Evolutionary conservation across 2,888 invertebrate genomes (phyloP).

Genomic region (Saturnia japonica): DNA sequence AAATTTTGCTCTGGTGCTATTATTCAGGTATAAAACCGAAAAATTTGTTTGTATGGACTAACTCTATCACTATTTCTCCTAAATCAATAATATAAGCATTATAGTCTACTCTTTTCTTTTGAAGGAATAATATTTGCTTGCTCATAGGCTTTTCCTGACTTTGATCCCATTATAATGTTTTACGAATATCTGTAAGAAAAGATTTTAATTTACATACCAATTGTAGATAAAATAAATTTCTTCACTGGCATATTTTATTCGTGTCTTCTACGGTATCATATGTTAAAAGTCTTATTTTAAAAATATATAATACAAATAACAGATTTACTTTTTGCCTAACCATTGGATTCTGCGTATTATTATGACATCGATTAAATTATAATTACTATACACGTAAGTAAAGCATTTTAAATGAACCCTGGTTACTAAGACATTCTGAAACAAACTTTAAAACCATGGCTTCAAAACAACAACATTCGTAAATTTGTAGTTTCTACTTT

Average conservation of each 20-base stretch:
- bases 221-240: conserved; percentile 23
- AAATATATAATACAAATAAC: too few relatives aligned
- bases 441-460: background rate
- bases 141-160: background rate
- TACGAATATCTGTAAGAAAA: background rate
- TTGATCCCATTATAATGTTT: background rate
- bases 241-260: conserved; percentile 9
- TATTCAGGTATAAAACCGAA: too few relatives aligned
- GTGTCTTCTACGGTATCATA: background rate
- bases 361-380: background rate
- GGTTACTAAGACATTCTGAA: background rate
- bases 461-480: background rate
- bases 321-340: background rate
- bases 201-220: conserved; percentile 25
- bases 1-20: too few relatives aligned
- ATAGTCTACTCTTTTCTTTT: background rate
- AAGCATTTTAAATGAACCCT: background rate
- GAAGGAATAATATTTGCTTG: background rate
- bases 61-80: too few relatives aligned
- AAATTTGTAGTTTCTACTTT: too few relatives aligned
- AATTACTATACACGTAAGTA: background rate
- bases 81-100: too few relatives aligned
- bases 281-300: background rate
- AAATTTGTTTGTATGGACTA: too few relatives aligned
- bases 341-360: background rate